Evolutionary conservation across 2,888 invertebrate species (phyloP).

Genomic region (Cheilosia vulpina): DNA sequence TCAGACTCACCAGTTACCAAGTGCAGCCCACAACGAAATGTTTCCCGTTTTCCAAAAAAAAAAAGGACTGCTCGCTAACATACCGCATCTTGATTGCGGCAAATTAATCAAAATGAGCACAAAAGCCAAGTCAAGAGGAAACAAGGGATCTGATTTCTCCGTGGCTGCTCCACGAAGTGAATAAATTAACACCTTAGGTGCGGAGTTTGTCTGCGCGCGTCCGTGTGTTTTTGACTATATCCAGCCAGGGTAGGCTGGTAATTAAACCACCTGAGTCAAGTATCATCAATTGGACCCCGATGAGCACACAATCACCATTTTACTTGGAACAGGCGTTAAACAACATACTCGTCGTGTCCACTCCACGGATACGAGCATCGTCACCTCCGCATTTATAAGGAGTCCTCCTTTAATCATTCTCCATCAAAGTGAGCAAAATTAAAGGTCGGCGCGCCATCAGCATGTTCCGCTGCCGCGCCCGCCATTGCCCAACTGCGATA

Average conservation of each 20-base stretch:
- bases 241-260: slow-evolving; percentile 44
- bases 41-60: slow-evolving; percentile 57
- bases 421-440: slow-evolving; percentile 67
- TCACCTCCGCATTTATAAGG: slow-evolving; percentile 50
- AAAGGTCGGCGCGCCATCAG: slow-evolving; percentile 54
- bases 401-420: slow-evolving; percentile 68
- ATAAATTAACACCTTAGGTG: slow-evolving; percentile 75
- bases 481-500: background rate
- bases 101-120: slow-evolving; percentile 75
- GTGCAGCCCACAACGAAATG: slow-evolving; percentile 28
- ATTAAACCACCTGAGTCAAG: slow-evolving; percentile 70
- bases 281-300: slow-evolving; percentile 67
- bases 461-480: too few relatives aligned
- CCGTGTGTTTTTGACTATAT: slow-evolving; percentile 19
- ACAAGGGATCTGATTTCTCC: slow-evolving; percentile 52
- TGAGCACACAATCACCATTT: slow-evolving; percentile 54
- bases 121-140: slow-evolving; percentile 38
- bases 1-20: slow-evolving; percentile 1
- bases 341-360: slow-evolving; percentile 3
- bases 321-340: slow-evolving; percentile 47
- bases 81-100: slow-evolving; percentile 69
- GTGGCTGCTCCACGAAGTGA: slow-evolving; percentile 66
- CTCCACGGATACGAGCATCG: slow-evolving; percentile 41
- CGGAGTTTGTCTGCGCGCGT: slow-evolving; percentile 45
- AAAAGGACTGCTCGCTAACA: slow-evolving; percentile 52